Percentiles rank a stretch among this genome's conserved stretches.
Evolutionary conservation across 2,888 invertebrate species (phyloP).

Genomic region (Caenorhabditis uteleia): DNA sequence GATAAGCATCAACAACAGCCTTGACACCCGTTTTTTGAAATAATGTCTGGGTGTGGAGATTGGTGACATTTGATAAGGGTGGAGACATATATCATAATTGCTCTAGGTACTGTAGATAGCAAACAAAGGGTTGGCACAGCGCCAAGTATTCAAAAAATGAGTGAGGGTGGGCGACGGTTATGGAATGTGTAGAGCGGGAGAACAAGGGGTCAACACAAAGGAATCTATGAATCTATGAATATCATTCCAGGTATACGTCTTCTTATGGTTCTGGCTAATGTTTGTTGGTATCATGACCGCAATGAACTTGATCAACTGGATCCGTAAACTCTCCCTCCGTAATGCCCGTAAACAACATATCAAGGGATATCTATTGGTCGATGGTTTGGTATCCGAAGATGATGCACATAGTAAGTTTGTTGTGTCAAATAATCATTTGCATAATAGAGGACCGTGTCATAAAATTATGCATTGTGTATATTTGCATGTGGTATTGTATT

Average conservation of each 20-base stretch:
- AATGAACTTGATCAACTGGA: constrained; percentile 72
- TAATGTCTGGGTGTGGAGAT: constrained; percentile 12
- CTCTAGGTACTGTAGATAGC: no score
- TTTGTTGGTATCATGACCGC: constrained; percentile 71
- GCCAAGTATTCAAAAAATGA: no score
- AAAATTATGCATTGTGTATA: no score
- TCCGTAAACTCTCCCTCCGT: constrained; percentile 50
- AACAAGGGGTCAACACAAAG: no score
- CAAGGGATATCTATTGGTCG: constrained; percentile 62
- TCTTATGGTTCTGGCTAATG: constrained; percentile 74
- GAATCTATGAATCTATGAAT: neutral
- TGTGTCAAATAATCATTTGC: no score
- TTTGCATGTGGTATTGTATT: no score
- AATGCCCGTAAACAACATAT: constrained; percentile 48
- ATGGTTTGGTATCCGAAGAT: constrained; percentile 50
- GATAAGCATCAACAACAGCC: constrained; percentile 19
- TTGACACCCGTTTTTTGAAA: constrained; percentile 28
- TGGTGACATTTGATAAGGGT: constrained; percentile 4
- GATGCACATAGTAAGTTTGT: constrained; percentile 49
- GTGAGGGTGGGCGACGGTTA: no score
- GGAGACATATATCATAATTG: no score
- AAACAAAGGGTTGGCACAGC: no score
- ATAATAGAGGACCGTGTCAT: no score
- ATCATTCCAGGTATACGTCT: constrained; percentile 66
- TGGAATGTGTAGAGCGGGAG: no score